These are phyloP conservation scores for Chelonus insularis DNA, from an alignment of 1,140 invertebrate genomes.

Conservation along the genomic window DNA sequence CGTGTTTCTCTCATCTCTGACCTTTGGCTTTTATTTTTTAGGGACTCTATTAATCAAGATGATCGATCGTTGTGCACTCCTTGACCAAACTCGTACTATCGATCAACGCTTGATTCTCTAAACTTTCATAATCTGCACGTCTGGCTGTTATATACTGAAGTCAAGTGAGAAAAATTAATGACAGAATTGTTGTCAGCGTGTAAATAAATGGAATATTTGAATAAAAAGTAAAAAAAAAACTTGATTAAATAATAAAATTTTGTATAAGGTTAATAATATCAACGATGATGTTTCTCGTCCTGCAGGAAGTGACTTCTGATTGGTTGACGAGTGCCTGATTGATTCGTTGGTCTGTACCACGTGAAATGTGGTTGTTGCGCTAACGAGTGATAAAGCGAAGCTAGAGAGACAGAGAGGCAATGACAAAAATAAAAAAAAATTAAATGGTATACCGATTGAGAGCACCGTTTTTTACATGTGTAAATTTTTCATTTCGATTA, in stretches of 20 bases:
- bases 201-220: neutral
- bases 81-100: neutral
- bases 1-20: constrained; percentile 6
- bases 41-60: constrained; percentile 11
- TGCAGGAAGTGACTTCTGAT: constrained; percentile 26
- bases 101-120: constrained; percentile 10
- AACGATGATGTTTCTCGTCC: neutral
- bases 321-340: constrained; percentile 38
- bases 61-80: constrained; percentile 9
- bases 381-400: constrained; percentile 30
- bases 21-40: neutral
- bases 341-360: constrained; percentile 43
- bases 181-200: neutral
- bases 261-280: too few relatives aligned
- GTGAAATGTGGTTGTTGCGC: constrained; percentile 28
- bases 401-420: constrained; percentile 23
- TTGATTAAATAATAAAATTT: too few relatives aligned
- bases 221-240: constrained; percentile 18
- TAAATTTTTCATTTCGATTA: neutral
- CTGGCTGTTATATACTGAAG: constrained; percentile 4
- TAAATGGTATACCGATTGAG: constrained; percentile 8
- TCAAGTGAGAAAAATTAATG: neutral
- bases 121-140: constrained; percentile 10
- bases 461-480: constrained; percentile 1
- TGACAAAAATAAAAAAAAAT: constrained; percentile 15